A percentile compares a stretch with the other conserved stretches of the same genome.
These are phyloP conservation scores for Lathronympha strigana DNA, from an alignment of 2,888 invertebrate species.

Conservation along the genomic window DNA sequence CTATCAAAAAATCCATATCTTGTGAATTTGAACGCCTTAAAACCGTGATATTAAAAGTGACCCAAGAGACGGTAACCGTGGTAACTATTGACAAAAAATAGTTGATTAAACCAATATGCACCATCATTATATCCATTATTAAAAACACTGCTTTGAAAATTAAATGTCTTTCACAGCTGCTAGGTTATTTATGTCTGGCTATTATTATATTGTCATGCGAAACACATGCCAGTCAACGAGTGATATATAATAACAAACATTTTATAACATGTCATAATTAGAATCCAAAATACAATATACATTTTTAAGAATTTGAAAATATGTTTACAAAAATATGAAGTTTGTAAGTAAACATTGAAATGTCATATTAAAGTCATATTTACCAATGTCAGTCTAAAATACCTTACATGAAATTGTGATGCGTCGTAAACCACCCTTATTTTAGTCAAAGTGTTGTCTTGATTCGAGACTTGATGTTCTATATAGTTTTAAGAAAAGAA, in stretches of 20 bases:
- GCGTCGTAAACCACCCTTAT: slow-evolving; percentile 9
- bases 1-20: no score
- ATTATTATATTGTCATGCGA: slow-evolving; percentile 6
- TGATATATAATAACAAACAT: slow-evolving; percentile 26
- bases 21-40: no score
- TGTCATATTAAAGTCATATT: slow-evolving; percentile 38
- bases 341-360: slow-evolving; percentile 19
- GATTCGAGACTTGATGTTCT: not conserved
- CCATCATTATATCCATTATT: no score
- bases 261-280: slow-evolving; percentile 22
- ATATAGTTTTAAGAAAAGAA: not conserved
- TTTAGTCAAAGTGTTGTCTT: not conserved
- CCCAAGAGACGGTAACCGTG: no score
- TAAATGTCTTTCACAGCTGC: not conserved
- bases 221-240: slow-evolving; percentile 25
- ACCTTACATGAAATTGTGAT: slow-evolving; percentile 30
- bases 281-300: slow-evolving; percentile 21
- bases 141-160: no score
- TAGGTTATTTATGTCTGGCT: slow-evolving; percentile 9
- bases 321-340: slow-evolving; percentile 23
- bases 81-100: no score
- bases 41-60: no score
- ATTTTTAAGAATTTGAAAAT: slow-evolving; percentile 7
- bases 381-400: slow-evolving; percentile 41
- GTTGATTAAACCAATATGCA: no score